Evolutionary conservation across 2,888 invertebrate species (phyloP), one percentile per base, ranked within the genome.

Genomic region (Drosophila birchii): DNA sequence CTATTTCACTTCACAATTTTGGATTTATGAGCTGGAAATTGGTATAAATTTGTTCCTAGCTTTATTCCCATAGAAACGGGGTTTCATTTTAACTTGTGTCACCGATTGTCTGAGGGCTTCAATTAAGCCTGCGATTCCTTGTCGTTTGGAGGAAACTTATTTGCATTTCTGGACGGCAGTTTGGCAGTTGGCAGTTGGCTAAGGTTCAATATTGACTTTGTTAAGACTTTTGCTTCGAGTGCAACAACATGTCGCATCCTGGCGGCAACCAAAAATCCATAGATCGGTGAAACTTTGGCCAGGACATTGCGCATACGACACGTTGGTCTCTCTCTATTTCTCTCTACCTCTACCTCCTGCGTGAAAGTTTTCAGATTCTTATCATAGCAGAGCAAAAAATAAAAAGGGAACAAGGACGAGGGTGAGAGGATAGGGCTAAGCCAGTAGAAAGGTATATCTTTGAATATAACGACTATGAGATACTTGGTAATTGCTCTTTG

Each of bases 231-330:
- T 9, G 61, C 34, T 62, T 18, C 49, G 51, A 53, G 51, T 53
- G 51, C 51, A 53, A 53, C 51, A 53, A 53, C 51, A 53, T 53
- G 51, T 34, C 51, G 51, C 51, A 53, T 53, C 36, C 51, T 36
- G 36, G 26, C 23, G 47, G 29, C 39, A 36, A 18, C 23, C 45
- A 18, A 34, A 51, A 60, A 66, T 41, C 62, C 62, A 61, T 44
- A 61, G 53, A 61, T 66, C 66, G 44, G 43, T 54, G 32, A 39
- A 66, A 66, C 44, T 62, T 62, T 39, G 23, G n/a, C 53, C 62
- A 66, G 53, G 18, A 66, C 51, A 61, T 61, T 60, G 64, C 61
- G 61, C 57, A 64, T 61, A 61, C 61, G 64, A 60, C 64, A 64
- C 60, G 64, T 60, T 43, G 49, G 26, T 44, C 5, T 18, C 14